These are phyloP conservation scores for Empis stercorea DNA, from an alignment of 2,888 invertebrate species.

Conservation along the genomic window DNA sequence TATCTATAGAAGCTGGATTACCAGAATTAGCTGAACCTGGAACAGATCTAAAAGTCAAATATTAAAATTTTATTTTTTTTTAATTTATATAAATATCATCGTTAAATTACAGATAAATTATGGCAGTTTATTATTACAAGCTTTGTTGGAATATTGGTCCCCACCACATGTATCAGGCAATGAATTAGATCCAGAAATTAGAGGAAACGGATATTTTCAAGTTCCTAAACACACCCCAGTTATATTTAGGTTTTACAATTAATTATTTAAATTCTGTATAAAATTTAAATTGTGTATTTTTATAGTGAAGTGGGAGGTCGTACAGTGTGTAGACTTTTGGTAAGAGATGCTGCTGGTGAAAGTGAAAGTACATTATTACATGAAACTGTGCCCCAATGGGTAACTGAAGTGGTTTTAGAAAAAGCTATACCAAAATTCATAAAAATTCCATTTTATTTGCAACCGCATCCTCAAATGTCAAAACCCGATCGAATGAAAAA, in stretches of 20 bases:
- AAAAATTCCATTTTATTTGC: conserved; percentile 92
- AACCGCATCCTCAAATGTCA: conserved; percentile 69
- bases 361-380: conserved; percentile 83
- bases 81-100: too few species aligned
- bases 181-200: conserved; percentile 57
- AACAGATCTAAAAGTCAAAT: conserved; percentile 31
- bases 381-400: conserved; percentile 93
- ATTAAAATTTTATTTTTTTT: not conserved
- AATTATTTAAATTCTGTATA: too few species aligned
- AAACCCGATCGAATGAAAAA: conserved; percentile 66
- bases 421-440: conserved; percentile 90
- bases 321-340: conserved; percentile 77
- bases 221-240: conserved; percentile 94
- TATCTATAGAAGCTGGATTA: conserved; percentile 90
- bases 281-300: conserved; percentile 7
- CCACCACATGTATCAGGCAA: conserved; percentile 52
- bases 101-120: conserved; percentile 65
- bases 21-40: conserved; percentile 45
- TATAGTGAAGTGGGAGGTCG: conserved; percentile 87
- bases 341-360: conserved; percentile 87
- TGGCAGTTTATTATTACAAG: conserved; percentile 85
- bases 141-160: conserved; percentile 90
- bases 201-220: conserved; percentile 68
- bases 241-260: conserved; percentile 60
- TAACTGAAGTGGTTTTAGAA: conserved; percentile 86